Evolutionary conservation across 2,888 invertebrate species (phyloP).

Genomic region (Ectemnius lituratus): DNA sequence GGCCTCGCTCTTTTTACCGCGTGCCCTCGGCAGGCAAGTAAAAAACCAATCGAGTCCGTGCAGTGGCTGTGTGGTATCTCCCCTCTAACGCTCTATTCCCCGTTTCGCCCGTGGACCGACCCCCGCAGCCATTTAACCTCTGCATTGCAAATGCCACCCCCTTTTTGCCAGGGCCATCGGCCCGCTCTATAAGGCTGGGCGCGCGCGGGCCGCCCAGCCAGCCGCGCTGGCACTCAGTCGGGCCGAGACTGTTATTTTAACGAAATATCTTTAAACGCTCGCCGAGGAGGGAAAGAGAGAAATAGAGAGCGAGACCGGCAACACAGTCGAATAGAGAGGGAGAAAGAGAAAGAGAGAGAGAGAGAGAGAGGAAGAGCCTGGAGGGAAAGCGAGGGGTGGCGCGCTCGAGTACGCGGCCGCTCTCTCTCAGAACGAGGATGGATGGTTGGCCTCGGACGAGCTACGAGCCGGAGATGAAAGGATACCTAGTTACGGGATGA

Average conservation of each 20-base stretch:
- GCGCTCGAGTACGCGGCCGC: constrained; percentile 13
- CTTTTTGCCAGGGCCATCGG: constrained; percentile 67
- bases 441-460: constrained; percentile 62
- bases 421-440: constrained; percentile 43
- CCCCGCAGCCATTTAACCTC: constrained; percentile 77
- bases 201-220: constrained; percentile 28
- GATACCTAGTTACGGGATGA: constrained; percentile 77
- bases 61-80: constrained; percentile 63
- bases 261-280: constrained; percentile 77
- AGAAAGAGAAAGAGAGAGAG: constrained; percentile 24
- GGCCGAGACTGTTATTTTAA: constrained; percentile 77
- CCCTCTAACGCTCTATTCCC: constrained; percentile 48
- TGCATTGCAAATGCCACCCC: constrained; percentile 78
- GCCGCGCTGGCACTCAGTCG: constrained; percentile 49
- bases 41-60: constrained; percentile 77
- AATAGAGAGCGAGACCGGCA: constrained; percentile 46
- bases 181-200: constrained; percentile 52
- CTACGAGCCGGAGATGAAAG: constrained; percentile 74
- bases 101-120: constrained; percentile 54
- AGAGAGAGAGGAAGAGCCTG: constrained; percentile 45
- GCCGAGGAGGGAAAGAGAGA: constrained; percentile 45
- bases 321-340: constrained; percentile 45
- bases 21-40: constrained; percentile 60
- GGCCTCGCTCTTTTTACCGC: not conserved
- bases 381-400: constrained; percentile 32